Percentiles rank a stretch among this genome's conserved stretches.
Evolutionary conservation across 2,797 vertebrate species (phyloP).

Genomic region (Ibycter americanus): DNA sequence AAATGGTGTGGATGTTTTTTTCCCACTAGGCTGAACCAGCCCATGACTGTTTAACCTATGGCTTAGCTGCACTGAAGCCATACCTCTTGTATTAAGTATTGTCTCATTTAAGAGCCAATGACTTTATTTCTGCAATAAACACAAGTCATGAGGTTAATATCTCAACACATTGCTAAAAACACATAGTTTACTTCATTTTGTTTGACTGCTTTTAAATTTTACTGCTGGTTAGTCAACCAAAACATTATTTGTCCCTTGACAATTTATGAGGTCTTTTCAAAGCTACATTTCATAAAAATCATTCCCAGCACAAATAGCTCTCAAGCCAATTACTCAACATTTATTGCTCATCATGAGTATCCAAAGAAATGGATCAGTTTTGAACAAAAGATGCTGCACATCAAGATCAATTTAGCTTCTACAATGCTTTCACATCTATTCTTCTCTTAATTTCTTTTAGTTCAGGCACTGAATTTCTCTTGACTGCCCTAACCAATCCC

Average conservation of each 20-base stretch:
- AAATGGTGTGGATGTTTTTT: not conserved
- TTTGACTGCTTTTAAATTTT: not conserved
- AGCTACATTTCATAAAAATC: not conserved
- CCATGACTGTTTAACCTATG: not conserved
- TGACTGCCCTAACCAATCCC: conserved; percentile 27
- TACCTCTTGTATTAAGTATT: not conserved
- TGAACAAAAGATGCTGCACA: not conserved
- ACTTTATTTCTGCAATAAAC: not conserved
- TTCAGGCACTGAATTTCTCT: conserved; percentile 3
- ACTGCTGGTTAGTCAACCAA: not conserved
- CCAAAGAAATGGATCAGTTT: not conserved
- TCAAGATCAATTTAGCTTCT: conserved; percentile 21
- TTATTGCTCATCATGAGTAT: not conserved
- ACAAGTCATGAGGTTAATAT: not conserved
- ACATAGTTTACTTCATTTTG: not conserved
- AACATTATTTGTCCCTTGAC: not conserved
- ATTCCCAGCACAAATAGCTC: not conserved
- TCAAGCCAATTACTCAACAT: not conserved
- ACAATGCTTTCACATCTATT: not conserved
- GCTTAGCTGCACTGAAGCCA: not conserved
- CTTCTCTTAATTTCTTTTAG: conserved; percentile 33
- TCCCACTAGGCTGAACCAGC: not conserved
- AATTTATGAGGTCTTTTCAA: not conserved
- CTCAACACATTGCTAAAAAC: not conserved
- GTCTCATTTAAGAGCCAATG: not conserved